Evolutionary conservation across 2,888 invertebrate genomes (phyloP).

Genomic region (Penaeus monodon): DNA sequence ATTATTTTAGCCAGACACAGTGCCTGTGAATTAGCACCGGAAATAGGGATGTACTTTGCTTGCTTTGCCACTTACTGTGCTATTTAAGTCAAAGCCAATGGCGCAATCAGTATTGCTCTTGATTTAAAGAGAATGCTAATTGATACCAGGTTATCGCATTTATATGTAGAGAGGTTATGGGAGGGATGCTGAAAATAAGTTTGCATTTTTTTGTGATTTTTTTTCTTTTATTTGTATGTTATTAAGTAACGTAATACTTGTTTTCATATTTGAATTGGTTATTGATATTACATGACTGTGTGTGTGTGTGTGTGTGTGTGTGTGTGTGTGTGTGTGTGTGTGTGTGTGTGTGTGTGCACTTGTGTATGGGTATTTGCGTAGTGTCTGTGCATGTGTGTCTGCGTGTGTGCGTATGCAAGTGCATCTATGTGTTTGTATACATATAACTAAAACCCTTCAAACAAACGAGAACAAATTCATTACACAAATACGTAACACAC

Average conservation of each 20-base stretch:
- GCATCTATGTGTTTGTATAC: not conserved
- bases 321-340: not conserved
- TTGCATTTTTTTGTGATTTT: not conserved
- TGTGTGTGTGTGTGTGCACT: slow-evolving; percentile 19
- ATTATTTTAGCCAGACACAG: no score
- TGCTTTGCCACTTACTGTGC: no score
- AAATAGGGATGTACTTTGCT: no score
- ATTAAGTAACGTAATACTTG: not conserved
- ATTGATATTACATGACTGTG: not conserved
- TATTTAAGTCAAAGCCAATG: no score
- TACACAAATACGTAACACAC: no score
- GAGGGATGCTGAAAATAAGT: not conserved
- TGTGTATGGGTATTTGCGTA: slow-evolving; percentile 20
- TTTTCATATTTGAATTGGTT: no score
- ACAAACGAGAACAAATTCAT: no score
- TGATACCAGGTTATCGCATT: no score
- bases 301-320: not conserved
- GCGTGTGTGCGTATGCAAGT: not conserved
- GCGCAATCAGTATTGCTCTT: no score
- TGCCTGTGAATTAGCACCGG: no score
- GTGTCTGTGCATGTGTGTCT: slow-evolving; percentile 26
- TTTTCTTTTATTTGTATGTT: not conserved
- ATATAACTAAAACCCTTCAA: not conserved
- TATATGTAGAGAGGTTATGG: not conserved
- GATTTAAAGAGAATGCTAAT: no score